phyloP scores from a whole-genome alignment of 2,113 vertebrate species.

The Microtus pennsylvanicus region DNA sequence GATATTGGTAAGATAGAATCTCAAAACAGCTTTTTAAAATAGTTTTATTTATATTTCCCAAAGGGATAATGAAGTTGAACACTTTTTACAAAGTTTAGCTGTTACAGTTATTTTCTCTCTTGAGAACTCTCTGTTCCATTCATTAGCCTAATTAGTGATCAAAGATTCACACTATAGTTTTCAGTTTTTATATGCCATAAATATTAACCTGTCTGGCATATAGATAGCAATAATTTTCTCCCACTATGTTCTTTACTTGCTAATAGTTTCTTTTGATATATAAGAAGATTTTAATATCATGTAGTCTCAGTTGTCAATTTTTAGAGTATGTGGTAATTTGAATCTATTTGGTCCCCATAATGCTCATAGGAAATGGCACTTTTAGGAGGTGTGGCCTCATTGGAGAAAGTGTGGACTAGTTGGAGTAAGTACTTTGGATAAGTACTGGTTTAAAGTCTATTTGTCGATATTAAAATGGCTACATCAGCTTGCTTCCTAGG shows the following conservation, averaged over 20 bases:
- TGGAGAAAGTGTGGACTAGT: too few relatives aligned
- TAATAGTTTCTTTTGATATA: background rate
- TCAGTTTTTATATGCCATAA: background rate
- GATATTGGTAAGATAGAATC: background rate
- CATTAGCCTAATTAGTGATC: background rate
- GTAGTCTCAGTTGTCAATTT: background rate
- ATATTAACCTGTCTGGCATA: background rate
- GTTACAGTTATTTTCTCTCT: background rate
- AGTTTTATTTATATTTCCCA: background rate
- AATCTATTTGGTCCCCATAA: too few relatives aligned
- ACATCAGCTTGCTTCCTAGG: background rate
- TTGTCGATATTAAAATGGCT: background rate
- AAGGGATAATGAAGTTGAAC: background rate
- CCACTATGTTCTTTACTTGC: background rate
- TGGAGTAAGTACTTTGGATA: too few relatives aligned
- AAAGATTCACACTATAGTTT: background rate
- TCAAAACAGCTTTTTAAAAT: background rate
- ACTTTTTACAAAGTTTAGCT: background rate
- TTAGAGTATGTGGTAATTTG: background rate
- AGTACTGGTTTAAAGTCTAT: background rate
- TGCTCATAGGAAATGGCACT: too few relatives aligned
- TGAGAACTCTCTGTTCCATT: background rate
- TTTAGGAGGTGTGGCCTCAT: too few relatives aligned
- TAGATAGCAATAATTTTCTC: background rate
- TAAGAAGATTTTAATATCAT: background rate